These are phyloP conservation scores for Panzeria rudis DNA, from an alignment of 2,888 invertebrate species.

Conservation along the genomic window DNA sequence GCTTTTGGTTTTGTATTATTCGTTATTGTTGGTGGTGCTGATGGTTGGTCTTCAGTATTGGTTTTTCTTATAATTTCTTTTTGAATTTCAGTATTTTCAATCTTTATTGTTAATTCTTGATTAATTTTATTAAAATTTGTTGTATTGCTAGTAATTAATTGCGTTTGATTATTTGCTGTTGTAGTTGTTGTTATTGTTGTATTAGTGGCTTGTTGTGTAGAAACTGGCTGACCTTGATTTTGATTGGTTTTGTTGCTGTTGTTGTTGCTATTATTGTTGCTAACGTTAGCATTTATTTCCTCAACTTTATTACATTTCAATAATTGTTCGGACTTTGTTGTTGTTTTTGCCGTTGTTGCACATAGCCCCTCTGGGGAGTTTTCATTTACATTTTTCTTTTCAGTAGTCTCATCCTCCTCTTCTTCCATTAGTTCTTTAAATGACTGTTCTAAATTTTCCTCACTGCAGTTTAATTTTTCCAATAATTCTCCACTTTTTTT, in stretches of 20 bases:
- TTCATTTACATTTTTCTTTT: conserved; percentile 13
- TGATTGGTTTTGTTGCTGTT: conserved; percentile 51
- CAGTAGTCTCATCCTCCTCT: neutral
- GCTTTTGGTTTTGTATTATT: conserved; percentile 27
- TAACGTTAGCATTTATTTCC: conserved; percentile 43
- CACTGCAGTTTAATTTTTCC: conserved; percentile 8
- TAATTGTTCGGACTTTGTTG: conserved; percentile 64
- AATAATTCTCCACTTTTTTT: conserved; percentile 12
- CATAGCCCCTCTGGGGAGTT: conserved; percentile 5
- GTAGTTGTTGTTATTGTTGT: conserved; percentile 29
- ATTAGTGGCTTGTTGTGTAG: conserved; percentile 36
- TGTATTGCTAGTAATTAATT: conserved; percentile 18
- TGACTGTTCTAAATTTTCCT: conserved; percentile 61
- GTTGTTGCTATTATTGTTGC: conserved; percentile 48
- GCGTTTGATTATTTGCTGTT: conserved; percentile 35
- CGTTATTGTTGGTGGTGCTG: neutral
- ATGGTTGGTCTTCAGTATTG: neutral
- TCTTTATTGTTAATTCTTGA: conserved; percentile 43
- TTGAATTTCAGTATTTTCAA: conserved; percentile 46
- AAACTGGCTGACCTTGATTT: conserved; percentile 70
- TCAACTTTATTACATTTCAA: conserved; percentile 49
- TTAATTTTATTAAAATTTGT: conserved; percentile 9
- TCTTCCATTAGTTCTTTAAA: conserved; percentile 60
- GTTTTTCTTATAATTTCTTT: conserved; percentile 21
- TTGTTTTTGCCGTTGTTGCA: neutral